Conservation (phyloP, 2,113 vertebrate species). For the Leptobrachium leishanense region DNA sequence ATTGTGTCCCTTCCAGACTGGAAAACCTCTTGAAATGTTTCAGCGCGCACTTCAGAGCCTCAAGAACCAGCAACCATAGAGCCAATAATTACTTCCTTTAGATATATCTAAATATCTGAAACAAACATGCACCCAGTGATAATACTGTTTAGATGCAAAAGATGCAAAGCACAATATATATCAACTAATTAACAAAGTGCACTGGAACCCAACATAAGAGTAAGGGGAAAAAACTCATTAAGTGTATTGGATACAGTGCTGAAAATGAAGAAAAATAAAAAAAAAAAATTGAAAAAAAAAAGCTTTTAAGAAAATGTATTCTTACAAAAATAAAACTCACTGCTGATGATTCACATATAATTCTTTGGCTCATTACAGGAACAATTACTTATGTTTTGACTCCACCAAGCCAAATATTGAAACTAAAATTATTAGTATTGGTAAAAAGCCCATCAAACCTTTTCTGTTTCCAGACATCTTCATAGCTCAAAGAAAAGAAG, state of each 20-base stretch:
- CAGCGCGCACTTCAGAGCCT: no score
- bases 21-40: no score
- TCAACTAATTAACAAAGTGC: not conserved
- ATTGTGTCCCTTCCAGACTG: no score
- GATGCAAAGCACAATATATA: not conserved
- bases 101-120: no score
- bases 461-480: not conserved
- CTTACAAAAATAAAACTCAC: conserved; percentile 9
- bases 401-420: not conserved
- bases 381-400: conserved; percentile 8
- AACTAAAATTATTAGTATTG: not conserved
- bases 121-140: not conserved
- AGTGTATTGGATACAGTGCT: not conserved
- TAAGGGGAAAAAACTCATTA: not conserved
- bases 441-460: not conserved
- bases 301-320: conserved; percentile 37
- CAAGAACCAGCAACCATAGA: no score
- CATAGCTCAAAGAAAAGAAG: no score
- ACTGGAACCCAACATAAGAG: not conserved
- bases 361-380: not conserved
- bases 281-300: not conserved
- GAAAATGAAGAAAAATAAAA: no score
- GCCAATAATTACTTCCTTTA: no score
- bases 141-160: conserved; percentile 4
- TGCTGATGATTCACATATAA: not conserved